Percentiles rank a stretch among this genome's conserved stretches.
phyloP scores from a whole-genome alignment of 2,888 invertebrate species.

The Watsonalla binaria region DNA sequence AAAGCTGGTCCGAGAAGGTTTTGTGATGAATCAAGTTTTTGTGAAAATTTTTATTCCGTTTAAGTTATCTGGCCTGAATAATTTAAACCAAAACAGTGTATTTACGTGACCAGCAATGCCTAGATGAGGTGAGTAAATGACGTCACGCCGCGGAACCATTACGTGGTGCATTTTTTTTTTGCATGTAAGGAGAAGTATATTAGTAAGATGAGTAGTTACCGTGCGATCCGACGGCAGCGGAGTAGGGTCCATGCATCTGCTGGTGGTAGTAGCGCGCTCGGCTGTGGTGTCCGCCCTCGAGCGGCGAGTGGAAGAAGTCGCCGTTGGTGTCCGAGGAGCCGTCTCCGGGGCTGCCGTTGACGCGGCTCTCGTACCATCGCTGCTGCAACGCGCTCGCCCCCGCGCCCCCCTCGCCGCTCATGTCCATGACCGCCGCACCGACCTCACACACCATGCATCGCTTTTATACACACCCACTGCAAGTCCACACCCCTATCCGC shows the following conservation, averaged over 20 bases:
- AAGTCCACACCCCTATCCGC: conserved; percentile 69
- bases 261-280: conserved; percentile 78
- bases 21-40: too few species aligned
- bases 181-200: not conserved
- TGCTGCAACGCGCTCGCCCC: conserved; percentile 69
- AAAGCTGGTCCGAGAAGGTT: conserved; percentile 7
- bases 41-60: too few species aligned
- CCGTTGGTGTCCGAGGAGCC: conserved; percentile 73
- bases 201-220: conserved; percentile 45
- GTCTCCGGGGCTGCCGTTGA: conserved; percentile 75
- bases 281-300: conserved; percentile 75
- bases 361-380: conserved; percentile 77
- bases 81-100: too few species aligned
- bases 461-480: conserved; percentile 69
- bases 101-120: too few species aligned
- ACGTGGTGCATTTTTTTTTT: too few species aligned
- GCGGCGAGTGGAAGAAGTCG: conserved; percentile 77
- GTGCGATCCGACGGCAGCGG: conserved; percentile 74
- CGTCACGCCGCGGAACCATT: too few species aligned
- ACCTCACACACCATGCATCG: conserved; percentile 78
- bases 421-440: conserved; percentile 70
- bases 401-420: conserved; percentile 71
- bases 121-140: too few species aligned
- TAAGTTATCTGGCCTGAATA: too few species aligned
- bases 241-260: conserved; percentile 78